phyloP scores from a whole-genome alignment of 2,888 invertebrate genomes.

The Archips xylosteana region DNA sequence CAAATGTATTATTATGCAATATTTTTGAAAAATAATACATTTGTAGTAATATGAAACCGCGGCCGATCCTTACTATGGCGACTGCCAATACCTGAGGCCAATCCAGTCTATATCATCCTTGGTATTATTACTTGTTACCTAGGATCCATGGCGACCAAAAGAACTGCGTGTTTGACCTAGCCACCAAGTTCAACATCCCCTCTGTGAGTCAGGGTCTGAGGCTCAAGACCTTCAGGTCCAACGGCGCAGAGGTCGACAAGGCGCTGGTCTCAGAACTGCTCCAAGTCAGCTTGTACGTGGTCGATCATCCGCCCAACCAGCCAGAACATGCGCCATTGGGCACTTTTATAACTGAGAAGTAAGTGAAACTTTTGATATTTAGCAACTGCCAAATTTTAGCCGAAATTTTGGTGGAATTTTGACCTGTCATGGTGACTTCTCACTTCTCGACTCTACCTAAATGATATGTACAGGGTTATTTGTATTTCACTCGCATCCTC shows the following conservation, averaged over 20 bases:
- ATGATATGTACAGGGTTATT: no score
- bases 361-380: constrained; percentile 23
- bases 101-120: no score
- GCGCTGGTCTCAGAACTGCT: constrained; percentile 55
- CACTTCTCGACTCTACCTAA: no score
- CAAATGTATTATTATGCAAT: no score
- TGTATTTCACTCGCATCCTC: no score
- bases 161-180: constrained; percentile 60
- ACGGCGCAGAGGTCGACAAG: constrained; percentile 49
- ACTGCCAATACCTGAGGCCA: no score
- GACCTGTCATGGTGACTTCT: no score
- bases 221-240: constrained; percentile 51
- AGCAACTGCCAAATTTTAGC: no score
- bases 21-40: no score
- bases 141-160: constrained; percentile 71
- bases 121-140: background rate
- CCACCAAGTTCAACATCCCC: constrained; percentile 56
- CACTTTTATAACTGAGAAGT: constrained; percentile 60
- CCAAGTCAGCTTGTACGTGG: constrained; percentile 46
- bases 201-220: constrained; percentile 56
- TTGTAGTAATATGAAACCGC: no score
- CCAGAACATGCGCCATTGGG: constrained; percentile 57
- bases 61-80: no score
- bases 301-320: constrained; percentile 51
- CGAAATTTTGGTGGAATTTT: no score